Conservation (phyloP, 2,888 invertebrate species). For the Taenaris catops region DNA sequence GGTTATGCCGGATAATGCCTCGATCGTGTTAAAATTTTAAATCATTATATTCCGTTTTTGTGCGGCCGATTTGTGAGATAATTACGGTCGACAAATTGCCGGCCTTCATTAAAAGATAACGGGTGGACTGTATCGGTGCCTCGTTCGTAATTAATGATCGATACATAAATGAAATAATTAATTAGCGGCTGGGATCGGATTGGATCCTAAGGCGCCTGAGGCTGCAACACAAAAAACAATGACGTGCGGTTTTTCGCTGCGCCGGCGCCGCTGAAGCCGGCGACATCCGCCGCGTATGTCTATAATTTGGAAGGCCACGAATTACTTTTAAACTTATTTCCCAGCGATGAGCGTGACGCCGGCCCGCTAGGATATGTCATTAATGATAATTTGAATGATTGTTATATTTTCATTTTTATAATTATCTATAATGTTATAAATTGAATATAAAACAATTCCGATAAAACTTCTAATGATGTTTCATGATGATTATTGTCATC, state of each 20-base stretch:
- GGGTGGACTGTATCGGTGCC: constrained; percentile 55
- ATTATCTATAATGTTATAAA: constrained; percentile 23
- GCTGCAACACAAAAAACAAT: constrained; percentile 74
- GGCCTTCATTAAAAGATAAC: constrained; percentile 71
- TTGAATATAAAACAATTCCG: constrained; percentile 8
- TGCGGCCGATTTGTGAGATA: constrained; percentile 66
- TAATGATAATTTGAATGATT: constrained; percentile 71
- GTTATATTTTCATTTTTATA: constrained; percentile 43
- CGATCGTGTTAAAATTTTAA: constrained; percentile 69
- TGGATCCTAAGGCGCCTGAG: constrained; percentile 57
- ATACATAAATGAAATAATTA: constrained; percentile 79
- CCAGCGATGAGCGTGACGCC: constrained; percentile 72
- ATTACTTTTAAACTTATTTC: constrained; percentile 73
- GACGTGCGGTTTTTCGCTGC: constrained; percentile 71
- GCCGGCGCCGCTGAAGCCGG: constrained; percentile 62
- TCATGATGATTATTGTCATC: no score
- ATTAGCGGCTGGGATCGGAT: constrained; percentile 64
- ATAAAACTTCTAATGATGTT: no score
- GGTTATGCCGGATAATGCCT: constrained; percentile 61
- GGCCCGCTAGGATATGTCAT: constrained; percentile 69
- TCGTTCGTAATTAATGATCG: constrained; percentile 74
- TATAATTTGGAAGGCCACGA: constrained; percentile 77
- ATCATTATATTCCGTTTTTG: constrained; percentile 65
- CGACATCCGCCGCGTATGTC: constrained; percentile 68
- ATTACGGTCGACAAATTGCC: constrained; percentile 75